Evolutionary conservation across 2,113 vertebrate genomes (phyloP), one percentile per base, ranked within the genome.

Genomic region (Strix aluco): DNA sequence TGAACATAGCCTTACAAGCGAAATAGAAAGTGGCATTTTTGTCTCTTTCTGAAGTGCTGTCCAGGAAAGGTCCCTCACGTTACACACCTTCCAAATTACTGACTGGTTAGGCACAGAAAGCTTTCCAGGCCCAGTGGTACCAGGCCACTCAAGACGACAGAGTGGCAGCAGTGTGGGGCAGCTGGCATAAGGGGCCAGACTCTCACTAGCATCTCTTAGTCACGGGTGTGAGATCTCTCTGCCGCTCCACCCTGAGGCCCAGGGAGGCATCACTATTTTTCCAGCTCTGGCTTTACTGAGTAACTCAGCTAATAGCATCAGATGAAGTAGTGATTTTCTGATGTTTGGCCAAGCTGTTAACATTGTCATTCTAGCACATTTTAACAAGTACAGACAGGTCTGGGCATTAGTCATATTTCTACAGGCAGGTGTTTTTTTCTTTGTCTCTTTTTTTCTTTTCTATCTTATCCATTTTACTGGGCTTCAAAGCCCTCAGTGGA

Each of bases 371-470:
- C 90, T 67, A 92, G 58, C n/a, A 73, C 80, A 29, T 66, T 85
- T 97, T 81, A 92, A 89, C 96, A 97, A 91, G 94, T 88, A 89
- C n/a, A 59, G 81, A 65, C 95, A 95, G 78, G 94, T 90, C 66
- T 80, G 49, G 58, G 62, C 46, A 77, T 94, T 88, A 94, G 70
- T 89, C 78, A 88, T 70, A 66, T 69, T 92, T 73, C 67, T 88
- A 94, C n/a, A 54, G 69, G 38, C 40, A 74, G 44, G 0, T 5
- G 46, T 54, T 79, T 72, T 61, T 84, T 30, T 4, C 12, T 73
- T 59, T 52, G 36, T 29, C 13, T 54, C 36, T 47, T 47, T 75
- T 78, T 85, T 75, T 29, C 34, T 86, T 90, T 66, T 90, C 34
- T 62, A 54, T 83, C 59, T 86, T 62, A 81, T 18, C 47, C 44